Base-by-base conservation (phyloP, 2,888 invertebrate species). In the Drosophila paracracens region DNA sequence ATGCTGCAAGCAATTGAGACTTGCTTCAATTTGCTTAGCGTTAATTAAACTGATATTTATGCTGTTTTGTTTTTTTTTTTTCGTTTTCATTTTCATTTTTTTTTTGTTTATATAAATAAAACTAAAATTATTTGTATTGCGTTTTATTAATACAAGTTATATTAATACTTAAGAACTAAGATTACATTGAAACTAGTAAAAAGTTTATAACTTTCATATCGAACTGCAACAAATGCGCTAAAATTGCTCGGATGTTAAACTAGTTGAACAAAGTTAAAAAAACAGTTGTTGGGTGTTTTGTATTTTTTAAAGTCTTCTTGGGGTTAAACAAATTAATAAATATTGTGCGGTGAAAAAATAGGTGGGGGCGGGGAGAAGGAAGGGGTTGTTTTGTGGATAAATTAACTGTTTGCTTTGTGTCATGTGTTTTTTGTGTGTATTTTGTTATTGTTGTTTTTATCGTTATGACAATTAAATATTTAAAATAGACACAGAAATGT, bases 61-160 rank as follows among this genome's bases (percentile, higher is more conserved):
- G 52, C 35, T 71, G 65, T 35, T 51, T 43, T 71, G 67, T 35
- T 51, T 38, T 70, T 48, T 56, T 70, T 53, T n/a, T 64, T 35
- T 27, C 7, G 27, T 31, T 33, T 50, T 52, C 11, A 5, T 50
- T 48, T 63, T 56, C 27, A 16, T 43, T 25, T 51, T 64, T 60
- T 31, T 31, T 53, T 53, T 51, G 35, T 61, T 59, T 50, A 50
- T 83, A 83, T 83, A 86, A 86, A 87, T 86, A 87, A 82, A 86
- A 86, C 82, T 86, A 88, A 85, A 83, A 79, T 82, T 87, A 85
- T 87, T 85, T 85, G 85, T 84, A 82, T 87, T 87, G 84, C 81
- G 74, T 80, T 88, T 88, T 86, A 83, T 83, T 88, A 83, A 83
- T 82, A 85, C 80, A 82, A 83, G 76, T 82, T 72, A 81, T 75